Evolutionary conservation across 2,113 vertebrate species (phyloP), one percentile per base, ranked within the genome.

Genomic region (Callipepla californica): DNA sequence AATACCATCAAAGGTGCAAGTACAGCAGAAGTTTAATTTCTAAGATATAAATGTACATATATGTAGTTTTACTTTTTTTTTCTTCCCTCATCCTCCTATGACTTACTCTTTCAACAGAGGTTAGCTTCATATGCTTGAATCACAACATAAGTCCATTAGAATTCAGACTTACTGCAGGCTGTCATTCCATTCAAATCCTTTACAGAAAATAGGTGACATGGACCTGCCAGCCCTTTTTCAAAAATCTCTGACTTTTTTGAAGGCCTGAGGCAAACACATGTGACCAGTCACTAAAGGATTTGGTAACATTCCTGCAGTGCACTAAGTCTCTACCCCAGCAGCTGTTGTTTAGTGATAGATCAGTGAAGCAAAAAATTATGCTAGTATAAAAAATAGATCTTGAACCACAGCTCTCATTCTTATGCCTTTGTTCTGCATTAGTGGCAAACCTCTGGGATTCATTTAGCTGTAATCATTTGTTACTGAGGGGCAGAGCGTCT

Each of bases 301-400:
- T 80, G 59, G 72, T 78, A 80, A 93, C 78, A 92, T 97, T 98
- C 96, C 96, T 92, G 90, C 87, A 96, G 96, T 82, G 94, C 79
- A 53, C 81, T 73, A 92, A 97, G 95, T 96, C 97, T 97, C 96
- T 95, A 96, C 95, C 97, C 97, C 96, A 97, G 98, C 98, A 98
- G 97, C 98, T 99, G 98, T 97, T 98, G 97, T 98, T 98, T 98
- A 98, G 98, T 98, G 98, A 98, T 98, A 98, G 97, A 98, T 98
- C 98, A 99, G 97, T 98, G 98, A 98, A 99, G 98, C 98, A 98
- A 98, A 98, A 98, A 99, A 98, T 98, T 98, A 98, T 98, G 97
- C 98, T 40, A 76, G 86, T 97, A 97, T 98, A 94, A 98, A 98
- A 98, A 98, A 98, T 97, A 98, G 97, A 98, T 98, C 97, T 98